Evolutionary conservation across 2,888 invertebrate species (phyloP).

Genomic region (Notocelia uddmanniana): DNA sequence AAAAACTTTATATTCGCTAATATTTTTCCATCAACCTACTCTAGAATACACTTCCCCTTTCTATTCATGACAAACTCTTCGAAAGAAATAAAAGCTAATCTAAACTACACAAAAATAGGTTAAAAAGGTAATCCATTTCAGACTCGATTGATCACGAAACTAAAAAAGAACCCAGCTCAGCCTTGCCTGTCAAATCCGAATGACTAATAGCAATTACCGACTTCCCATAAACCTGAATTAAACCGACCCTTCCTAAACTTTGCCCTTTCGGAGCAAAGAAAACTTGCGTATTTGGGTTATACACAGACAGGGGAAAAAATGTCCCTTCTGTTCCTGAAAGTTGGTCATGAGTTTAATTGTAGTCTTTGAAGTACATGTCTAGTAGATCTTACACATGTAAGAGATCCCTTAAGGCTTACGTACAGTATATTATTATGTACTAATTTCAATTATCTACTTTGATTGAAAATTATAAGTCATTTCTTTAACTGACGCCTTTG

Average conservation of each 20-base stretch:
- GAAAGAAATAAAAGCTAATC: background rate
- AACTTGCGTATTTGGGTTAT: background rate
- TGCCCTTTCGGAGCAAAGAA: conserved; percentile 6
- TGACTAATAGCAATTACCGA: conserved; percentile 41
- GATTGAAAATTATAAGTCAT: too few relatives aligned
- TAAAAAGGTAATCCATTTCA: conserved; percentile 35
- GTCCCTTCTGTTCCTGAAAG: background rate
- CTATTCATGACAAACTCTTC: background rate
- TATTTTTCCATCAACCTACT: too few relatives aligned
- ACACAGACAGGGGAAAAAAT: background rate
- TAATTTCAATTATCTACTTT: too few relatives aligned
- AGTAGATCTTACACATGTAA: too few relatives aligned
- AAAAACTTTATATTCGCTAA: too few relatives aligned
- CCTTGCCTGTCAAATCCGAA: conserved; percentile 29
- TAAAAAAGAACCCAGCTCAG: conserved; percentile 22
- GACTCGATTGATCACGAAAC: conserved; percentile 35
- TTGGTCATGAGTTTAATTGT: background rate
- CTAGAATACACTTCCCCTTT: too few relatives aligned
- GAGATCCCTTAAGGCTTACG: too few relatives aligned
- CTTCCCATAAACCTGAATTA: conserved; percentile 33
- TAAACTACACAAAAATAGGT: conserved; percentile 2
- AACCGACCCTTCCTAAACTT: conserved; percentile 3
- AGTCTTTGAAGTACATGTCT: too few relatives aligned
- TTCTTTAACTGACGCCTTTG: too few relatives aligned
- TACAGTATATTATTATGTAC: too few relatives aligned